phyloP scores from a whole-genome alignment of 2,888 invertebrate species.

The Pseudococcus viburni region DNA sequence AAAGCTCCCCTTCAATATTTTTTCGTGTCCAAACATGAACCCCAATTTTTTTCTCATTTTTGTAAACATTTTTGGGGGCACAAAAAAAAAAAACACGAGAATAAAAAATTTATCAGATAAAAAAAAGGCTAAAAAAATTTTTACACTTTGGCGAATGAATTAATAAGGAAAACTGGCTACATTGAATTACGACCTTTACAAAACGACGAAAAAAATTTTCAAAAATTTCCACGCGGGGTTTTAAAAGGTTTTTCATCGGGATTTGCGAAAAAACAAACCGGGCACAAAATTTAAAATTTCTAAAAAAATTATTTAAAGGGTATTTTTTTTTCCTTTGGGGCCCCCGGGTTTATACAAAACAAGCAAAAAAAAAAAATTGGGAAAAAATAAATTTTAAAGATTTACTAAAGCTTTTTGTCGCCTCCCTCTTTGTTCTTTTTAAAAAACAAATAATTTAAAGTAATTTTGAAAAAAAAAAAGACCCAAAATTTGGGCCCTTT shows the following conservation, averaged over 20 bases:
- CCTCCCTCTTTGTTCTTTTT: too few species aligned
- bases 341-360: neutral
- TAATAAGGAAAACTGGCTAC: slow-evolving; percentile 30
- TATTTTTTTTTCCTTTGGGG: neutral
- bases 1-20: neutral
- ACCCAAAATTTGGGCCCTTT: too few species aligned
- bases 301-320: neutral
- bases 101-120: slow-evolving; percentile 1
- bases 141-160: neutral
- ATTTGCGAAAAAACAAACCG: neutral
- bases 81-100: neutral
- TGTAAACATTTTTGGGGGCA: neutral
- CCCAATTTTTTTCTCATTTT: neutral
- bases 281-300: neutral
- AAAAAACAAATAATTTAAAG: too few species aligned
- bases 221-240: slow-evolving; percentile 37
- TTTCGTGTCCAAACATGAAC: neutral
- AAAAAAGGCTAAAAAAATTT: slow-evolving; percentile 5
- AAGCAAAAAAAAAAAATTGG: too few species aligned
- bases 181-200: slow-evolving; percentile 31
- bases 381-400: too few species aligned
- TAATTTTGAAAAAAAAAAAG: too few species aligned
- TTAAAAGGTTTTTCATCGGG: slow-evolving; percentile 4
- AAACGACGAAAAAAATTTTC: slow-evolving; percentile 30
- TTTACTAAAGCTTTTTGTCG: too few species aligned